A percentile compares a stretch with the other conserved stretches of the same genome.
Conservation (phyloP, 2,888 invertebrate species). For the Hyppa rectilinea region DNA sequence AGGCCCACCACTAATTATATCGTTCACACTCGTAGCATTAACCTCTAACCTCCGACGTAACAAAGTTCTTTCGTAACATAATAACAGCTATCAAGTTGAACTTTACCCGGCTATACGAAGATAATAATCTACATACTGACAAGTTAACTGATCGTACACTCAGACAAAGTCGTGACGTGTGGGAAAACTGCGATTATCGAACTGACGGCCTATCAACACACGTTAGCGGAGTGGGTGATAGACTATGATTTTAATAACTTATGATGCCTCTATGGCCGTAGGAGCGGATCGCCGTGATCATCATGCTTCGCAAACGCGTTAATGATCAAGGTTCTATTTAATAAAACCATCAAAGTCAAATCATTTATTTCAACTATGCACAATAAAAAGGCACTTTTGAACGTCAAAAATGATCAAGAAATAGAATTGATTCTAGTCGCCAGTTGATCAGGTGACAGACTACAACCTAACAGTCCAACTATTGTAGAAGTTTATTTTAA, state of each 20-base stretch:
- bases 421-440: no score
- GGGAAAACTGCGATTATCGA: conserved; percentile 50
- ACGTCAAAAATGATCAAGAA: no score
- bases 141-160: conserved; percentile 52
- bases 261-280: background rate
- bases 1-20: conserved; percentile 19
- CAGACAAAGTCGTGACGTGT: conserved; percentile 53
- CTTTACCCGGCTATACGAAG: conserved; percentile 46
- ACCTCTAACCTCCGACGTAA: conserved; percentile 37
- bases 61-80: conserved; percentile 31
- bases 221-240: conserved; percentile 15
- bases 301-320: no score
- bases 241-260: conserved; percentile 6
- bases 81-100: conserved; percentile 47
- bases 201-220: conserved; percentile 39
- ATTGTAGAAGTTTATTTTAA: background rate
- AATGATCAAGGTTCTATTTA: background rate
- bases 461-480: background rate
- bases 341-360: no score
- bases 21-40: conserved; percentile 47
- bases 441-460: background rate
- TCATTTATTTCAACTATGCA: no score
- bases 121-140: conserved; percentile 58
- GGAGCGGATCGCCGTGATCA: background rate
- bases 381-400: no score